phyloP scores from a whole-genome alignment of 2,888 invertebrate species.

The Drosophila basisetae region DNA sequence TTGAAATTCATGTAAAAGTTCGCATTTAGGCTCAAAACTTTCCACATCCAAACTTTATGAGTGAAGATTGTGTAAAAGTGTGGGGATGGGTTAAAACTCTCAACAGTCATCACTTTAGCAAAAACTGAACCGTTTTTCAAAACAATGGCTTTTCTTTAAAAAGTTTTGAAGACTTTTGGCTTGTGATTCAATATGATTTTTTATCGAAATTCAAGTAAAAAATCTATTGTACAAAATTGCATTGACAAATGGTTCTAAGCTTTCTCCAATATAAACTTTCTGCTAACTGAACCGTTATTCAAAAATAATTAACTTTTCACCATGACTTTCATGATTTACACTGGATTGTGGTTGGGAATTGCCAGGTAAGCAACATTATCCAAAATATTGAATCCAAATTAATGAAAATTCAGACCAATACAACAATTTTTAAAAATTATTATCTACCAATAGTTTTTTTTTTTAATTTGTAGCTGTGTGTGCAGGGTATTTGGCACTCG shows the following conservation, averaged over 20 bases:
- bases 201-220: neutral
- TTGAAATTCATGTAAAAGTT: neutral
- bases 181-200: neutral
- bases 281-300: neutral
- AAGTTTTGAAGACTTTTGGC: neutral
- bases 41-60: neutral
- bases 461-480: no score
- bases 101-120: neutral
- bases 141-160: neutral
- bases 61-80: neutral
- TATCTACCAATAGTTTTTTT: no score
- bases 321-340: neutral
- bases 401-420: no score
- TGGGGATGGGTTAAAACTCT: neutral
- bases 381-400: neutral
- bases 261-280: neutral
- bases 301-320: neutral
- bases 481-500: neutral
- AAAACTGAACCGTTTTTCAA: neutral
- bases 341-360: fast-evolving
- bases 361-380: neutral
- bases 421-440: no score
- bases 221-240: neutral
- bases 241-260: neutral
- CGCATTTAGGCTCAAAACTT: neutral